A percentile compares a stretch with the other conserved stretches of the same genome.
Conservation (phyloP, 2,797 vertebrate species). For the Cuculus canorus region DNA sequence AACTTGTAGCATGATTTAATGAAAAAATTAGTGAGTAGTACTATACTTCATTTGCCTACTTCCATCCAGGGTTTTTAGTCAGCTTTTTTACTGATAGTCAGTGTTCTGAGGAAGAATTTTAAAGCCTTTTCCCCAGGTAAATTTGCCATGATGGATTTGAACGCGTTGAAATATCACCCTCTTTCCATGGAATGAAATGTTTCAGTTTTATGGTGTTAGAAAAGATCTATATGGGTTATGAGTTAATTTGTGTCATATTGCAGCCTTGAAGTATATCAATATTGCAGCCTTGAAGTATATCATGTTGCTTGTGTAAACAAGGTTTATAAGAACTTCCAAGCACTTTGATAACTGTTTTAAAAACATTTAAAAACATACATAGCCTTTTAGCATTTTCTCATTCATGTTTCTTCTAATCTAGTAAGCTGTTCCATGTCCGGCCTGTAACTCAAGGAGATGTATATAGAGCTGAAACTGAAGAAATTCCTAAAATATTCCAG, state of each 20-base stretch:
- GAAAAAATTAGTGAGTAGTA: not conserved
- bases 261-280: not conserved
- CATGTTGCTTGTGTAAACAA: not conserved
- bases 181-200: not conserved
- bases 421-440: conserved; percentile 98
- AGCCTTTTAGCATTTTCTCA: not conserved
- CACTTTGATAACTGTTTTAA: not conserved
- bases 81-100: not conserved
- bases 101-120: not conserved
- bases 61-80: not conserved
- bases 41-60: not conserved
- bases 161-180: not conserved
- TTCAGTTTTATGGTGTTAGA: not conserved
- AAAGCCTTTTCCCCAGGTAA: not conserved
- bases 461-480: conserved; percentile 96
- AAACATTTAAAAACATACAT: not conserved
- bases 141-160: not conserved
- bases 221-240: not conserved
- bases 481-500: conserved; percentile 99
- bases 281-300: not conserved
- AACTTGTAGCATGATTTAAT: not conserved
- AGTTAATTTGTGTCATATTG: not conserved
- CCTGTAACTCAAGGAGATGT: conserved; percentile 99
- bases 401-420: conserved; percentile 66
- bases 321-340: not conserved